These are phyloP conservation scores for Aix galericulata DNA, from an alignment of 2,113 vertebrate species.

Conservation along the genomic window DNA sequence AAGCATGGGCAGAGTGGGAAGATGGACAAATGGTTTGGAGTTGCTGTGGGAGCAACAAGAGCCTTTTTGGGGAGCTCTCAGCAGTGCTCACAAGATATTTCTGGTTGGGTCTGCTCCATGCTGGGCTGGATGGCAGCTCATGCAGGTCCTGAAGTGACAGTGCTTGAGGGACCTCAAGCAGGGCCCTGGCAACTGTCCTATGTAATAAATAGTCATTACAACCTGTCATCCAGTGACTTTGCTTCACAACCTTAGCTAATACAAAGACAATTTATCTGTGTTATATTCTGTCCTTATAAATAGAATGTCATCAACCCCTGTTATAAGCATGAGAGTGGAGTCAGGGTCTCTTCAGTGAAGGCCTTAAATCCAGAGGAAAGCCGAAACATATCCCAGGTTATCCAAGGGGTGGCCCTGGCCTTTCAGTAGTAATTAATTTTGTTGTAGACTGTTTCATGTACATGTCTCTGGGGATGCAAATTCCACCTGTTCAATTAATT, in stretches of 20 bases:
- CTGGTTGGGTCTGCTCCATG: not conserved
- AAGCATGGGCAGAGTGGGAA: not conserved
- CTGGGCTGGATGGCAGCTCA: not conserved
- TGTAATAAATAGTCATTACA: not conserved
- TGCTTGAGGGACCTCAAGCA: not conserved
- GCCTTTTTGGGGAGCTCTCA: not conserved
- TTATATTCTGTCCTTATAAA: not conserved
- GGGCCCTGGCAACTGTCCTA: not conserved
- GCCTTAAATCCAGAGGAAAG: not conserved
- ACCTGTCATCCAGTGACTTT: not conserved
- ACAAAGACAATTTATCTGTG: not conserved
- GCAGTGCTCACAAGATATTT: accelerated
- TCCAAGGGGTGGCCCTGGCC: not conserved
- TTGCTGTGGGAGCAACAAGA: not conserved
- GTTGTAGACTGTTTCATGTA: not conserved
- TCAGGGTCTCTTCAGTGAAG: not conserved
- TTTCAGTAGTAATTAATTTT: not conserved
- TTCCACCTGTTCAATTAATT: not conserved
- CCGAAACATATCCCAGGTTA: not conserved
- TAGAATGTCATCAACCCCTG: not conserved
- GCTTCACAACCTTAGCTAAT: not conserved
- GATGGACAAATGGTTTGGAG: not conserved
- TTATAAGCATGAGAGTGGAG: not conserved
- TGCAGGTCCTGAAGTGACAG: not conserved
- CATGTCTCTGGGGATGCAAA: not conserved